phyloP scores from a whole-genome alignment of 2,113 vertebrate species.

The Cyphomyrus discorhynchus region DNA sequence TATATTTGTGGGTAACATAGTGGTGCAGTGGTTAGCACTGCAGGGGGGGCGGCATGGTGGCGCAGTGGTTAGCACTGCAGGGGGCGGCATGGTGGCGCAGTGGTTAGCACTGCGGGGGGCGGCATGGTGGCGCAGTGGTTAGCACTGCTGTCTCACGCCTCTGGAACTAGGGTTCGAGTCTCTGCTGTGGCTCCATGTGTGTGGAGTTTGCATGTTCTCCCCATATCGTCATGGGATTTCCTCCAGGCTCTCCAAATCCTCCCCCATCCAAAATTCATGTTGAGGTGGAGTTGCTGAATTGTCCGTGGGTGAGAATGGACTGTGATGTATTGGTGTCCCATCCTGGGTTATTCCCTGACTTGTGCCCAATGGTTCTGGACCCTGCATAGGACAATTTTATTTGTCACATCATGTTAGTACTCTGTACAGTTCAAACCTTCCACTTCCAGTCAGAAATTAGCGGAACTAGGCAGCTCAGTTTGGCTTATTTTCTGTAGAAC shows the following conservation, averaged over 20 bases:
- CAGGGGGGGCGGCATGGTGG: neutral
- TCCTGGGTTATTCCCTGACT: neutral
- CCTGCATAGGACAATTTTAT: neutral
- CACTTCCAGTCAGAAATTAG: neutral
- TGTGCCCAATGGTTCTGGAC: neutral
- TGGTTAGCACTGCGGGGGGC: neutral
- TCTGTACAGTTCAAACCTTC: neutral
- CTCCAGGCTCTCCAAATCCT: neutral
- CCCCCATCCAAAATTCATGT: neutral
- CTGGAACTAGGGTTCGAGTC: neutral
- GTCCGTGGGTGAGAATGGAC: neutral
- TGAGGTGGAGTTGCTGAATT: neutral
- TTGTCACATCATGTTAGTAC: neutral
- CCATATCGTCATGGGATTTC: neutral
- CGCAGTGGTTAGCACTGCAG: neutral
- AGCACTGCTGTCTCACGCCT: neutral
- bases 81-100: neutral
- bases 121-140: neutral
- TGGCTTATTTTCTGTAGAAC: neutral
- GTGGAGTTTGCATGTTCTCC: neutral
- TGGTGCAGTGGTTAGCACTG: neutral
- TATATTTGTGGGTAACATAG: neutral
- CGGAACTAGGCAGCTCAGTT: neutral
- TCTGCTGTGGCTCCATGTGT: neutral
- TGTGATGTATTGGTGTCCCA: neutral